A percentile compares a stretch with the other conserved stretches of the same genome.
Conservation (phyloP, 2,113 vertebrate species). For the Myotis lucifugus region DNA sequence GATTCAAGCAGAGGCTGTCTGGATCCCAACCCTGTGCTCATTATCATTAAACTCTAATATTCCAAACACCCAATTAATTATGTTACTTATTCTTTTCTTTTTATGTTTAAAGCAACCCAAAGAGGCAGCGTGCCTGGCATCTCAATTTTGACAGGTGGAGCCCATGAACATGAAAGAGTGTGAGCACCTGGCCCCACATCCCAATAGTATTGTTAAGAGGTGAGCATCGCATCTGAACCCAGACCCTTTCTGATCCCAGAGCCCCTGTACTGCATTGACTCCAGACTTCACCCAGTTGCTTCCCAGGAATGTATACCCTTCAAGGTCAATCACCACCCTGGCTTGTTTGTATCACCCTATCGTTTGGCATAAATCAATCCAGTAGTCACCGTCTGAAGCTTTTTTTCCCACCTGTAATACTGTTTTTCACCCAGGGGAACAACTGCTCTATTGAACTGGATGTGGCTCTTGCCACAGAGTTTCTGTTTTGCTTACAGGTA, state of each 20-base stretch:
- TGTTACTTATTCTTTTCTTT: background rate
- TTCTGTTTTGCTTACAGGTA: background rate
- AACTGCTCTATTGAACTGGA: background rate
- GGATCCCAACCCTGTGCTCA: background rate
- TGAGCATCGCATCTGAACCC: background rate
- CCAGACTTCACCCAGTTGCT: background rate
- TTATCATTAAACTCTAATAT: background rate
- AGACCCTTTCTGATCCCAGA: background rate
- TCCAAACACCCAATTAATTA: background rate
- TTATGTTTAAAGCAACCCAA: background rate
- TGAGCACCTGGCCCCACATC: background rate
- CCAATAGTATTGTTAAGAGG: background rate
- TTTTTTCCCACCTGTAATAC: background rate
- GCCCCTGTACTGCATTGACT: rapidly evolving
- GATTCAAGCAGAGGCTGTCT: background rate
- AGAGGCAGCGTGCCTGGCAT: background rate
- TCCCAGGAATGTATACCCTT: background rate
- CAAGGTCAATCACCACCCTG: background rate
- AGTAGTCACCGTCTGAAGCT: background rate
- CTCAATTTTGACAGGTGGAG: background rate
- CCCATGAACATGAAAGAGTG: background rate
- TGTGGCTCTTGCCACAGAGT: background rate
- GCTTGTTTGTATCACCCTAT: background rate
- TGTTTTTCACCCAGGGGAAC: background rate
- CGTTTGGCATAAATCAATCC: background rate